A percentile compares a stretch with the other conserved stretches of the same genome.
Conservation (phyloP, 2,888 invertebrate species). For the Dicranocentrus wangi region DNA sequence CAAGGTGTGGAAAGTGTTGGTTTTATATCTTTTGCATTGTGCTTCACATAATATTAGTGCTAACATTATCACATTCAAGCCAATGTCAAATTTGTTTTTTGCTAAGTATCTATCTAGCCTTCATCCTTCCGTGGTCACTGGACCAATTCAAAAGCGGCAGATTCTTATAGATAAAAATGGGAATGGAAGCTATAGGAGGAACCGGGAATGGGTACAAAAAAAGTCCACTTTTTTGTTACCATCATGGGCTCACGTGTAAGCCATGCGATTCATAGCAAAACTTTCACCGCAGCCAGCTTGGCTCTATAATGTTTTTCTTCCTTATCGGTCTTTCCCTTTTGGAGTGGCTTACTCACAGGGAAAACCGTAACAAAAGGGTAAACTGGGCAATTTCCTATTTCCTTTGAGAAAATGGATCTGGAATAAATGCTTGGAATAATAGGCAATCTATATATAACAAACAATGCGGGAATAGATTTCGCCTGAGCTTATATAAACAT, state of each 20-base stretch:
- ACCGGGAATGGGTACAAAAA: no score
- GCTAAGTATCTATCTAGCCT: no score
- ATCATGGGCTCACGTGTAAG: background rate
- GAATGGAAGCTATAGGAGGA: background rate
- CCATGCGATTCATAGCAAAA: slow-evolving; percentile 2
- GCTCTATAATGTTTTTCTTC: background rate
- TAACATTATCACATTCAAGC: no score
- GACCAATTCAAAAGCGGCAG: no score
- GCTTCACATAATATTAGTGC: no score
- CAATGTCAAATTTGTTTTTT: no score
- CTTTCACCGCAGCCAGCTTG: slow-evolving; percentile 11
- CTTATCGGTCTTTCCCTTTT: background rate
- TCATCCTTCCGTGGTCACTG: no score
- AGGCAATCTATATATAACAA: background rate
- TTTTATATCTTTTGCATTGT: no score
- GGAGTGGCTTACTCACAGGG: background rate
- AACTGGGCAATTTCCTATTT: slow-evolving; percentile 39
- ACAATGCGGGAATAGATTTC: background rate
- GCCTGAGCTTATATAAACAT: background rate
- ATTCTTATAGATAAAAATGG: no score
- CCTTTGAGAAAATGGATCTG: slow-evolving; percentile 20
- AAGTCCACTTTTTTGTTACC: background rate
- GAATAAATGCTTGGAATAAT: slow-evolving; percentile 31
- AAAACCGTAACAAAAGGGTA: slow-evolving; percentile 31
- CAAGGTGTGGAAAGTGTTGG: no score